Base-by-base conservation (phyloP, 2,888 invertebrate species). In the Andricus quercusramuli region DNA sequence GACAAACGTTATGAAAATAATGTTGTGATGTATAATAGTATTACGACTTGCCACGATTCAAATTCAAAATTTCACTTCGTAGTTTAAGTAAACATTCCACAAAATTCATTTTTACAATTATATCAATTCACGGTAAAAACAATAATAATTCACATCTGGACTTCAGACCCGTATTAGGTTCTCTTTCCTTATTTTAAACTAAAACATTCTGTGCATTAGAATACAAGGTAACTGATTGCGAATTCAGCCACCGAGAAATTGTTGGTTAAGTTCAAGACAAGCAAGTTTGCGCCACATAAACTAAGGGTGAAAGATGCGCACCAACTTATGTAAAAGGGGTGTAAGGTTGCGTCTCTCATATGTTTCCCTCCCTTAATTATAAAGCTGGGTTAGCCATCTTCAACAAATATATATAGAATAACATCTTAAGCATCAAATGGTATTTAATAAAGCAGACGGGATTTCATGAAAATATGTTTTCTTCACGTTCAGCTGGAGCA, bases 361-460 rank as follows among this genome's bases (percentile, higher is more conserved):
- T 85, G 87, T 86, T 87, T 86, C 88, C 85, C 87, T 89, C 80
- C 83, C 83, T 85, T 88, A 89, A 89, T 89, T 88, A n/a, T n/a
- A 89, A 87, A 87, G 85, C 83, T 83, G 80, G 80, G 83, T 79
- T 82, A 80, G 66, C 78, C 74, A 78, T 78, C 79, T 77, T 62
- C 51, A 29, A 74, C 4, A 56, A 74, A 56, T 70, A 29, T 47
- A 47, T 2, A 51, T n/a, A 51, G 2, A 2, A 11, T 51, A 29
- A 25, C 15, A 15, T 25, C 17, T 3, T 15, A 20, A 25, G n/a
- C 15, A 13, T 47, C 6, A 22, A 44, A 13, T 15, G 3, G 47
- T 47, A 68, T 47, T 47, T 70, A 70, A 47, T 70, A 68, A 68
- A 68, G 20, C 44, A 68, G 29, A 4, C 15, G 44, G 37, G 29